These are phyloP conservation scores for Hirtodrosophila trivittata DNA, from an alignment of 2,888 invertebrate species.

Conservation along the genomic window DNA sequence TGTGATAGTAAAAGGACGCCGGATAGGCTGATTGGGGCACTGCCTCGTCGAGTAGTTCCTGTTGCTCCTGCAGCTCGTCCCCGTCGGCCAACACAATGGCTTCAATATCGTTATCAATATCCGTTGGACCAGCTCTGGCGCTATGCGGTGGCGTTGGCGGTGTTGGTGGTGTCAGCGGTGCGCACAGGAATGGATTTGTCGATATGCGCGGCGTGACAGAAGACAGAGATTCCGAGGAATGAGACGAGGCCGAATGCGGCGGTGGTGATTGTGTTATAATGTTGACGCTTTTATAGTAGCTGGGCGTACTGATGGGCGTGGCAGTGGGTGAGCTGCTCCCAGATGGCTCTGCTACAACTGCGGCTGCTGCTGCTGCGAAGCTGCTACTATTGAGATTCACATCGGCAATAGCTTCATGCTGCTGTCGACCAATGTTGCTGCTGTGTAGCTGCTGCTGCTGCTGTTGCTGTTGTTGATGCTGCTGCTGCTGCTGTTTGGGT, in stretches of 20 bases:
- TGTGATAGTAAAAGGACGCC: slow-evolving; percentile 77
- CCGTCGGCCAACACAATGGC: slow-evolving; percentile 27
- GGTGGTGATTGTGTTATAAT: slow-evolving; percentile 82
- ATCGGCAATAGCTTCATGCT: slow-evolving; percentile 50
- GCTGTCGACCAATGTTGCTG: slow-evolving; percentile 35
- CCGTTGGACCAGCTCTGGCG: slow-evolving; percentile 2
- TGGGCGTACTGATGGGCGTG: slow-evolving; percentile 48
- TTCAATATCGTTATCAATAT: slow-evolving; percentile 31
- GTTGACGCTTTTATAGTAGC: slow-evolving; percentile 77
- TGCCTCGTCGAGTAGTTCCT: slow-evolving; percentile 32
- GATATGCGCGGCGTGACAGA: slow-evolving; percentile 83
- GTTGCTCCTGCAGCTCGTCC: slow-evolving; percentile 24
- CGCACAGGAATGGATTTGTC: slow-evolving; percentile 83
- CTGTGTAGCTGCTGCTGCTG: slow-evolving; percentile 38
- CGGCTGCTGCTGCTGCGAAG: slow-evolving; percentile 27
- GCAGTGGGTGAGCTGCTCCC: slow-evolving; percentile 29
- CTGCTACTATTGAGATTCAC: slow-evolving; percentile 50
- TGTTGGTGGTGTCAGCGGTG: slow-evolving; percentile 62
- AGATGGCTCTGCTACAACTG: slow-evolving; percentile 31
- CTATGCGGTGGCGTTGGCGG: slow-evolving; percentile 37
- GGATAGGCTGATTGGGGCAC: slow-evolving; percentile 72
- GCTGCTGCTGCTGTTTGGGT: slow-evolving; percentile 85
- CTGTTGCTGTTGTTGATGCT: slow-evolving; percentile 32
- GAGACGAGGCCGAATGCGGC: slow-evolving; percentile 81
- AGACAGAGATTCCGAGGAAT: slow-evolving; percentile 83